phyloP scores from a whole-genome alignment of 2,797 vertebrate species.

The Sebastolobus alascanus region DNA sequence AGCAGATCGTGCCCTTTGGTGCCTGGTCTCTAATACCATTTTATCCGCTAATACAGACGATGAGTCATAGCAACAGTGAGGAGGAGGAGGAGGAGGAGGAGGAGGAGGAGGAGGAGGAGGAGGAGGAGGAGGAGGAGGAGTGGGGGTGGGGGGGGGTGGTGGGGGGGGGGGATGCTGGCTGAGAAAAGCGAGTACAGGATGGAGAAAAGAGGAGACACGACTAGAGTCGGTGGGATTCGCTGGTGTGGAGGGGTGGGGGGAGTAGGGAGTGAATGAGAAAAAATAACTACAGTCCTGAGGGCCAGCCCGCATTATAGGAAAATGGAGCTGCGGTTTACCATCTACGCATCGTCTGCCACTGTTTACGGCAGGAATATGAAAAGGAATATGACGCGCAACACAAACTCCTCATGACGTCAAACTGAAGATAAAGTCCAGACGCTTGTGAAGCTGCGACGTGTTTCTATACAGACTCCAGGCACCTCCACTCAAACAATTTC shows the following conservation, averaged over 20 bases:
- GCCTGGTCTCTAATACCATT: constrained; percentile 67
- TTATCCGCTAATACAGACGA: constrained; percentile 73
- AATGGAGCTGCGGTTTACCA: constrained; percentile 4
- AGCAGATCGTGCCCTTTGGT: constrained; percentile 73
- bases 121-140: constrained; percentile 1
- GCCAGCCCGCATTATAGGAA: background rate
- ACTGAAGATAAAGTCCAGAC: constrained; percentile 33
- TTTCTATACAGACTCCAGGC: constrained; percentile 17
- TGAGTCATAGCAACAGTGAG: constrained; percentile 76
- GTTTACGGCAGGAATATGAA: constrained; percentile 12
- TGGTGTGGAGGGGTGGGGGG: background rate
- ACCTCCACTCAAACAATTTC: constrained; percentile 19
- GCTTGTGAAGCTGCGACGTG: background rate
- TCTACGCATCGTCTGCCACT: background rate
- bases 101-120: constrained; percentile 8
- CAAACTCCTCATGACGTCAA: constrained; percentile 35
- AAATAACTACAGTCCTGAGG: constrained; percentile 17
- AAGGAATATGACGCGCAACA: background rate
- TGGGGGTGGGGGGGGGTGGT: no score
- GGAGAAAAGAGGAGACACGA: constrained; percentile 54
- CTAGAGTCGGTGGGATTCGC: constrained; percentile 52
- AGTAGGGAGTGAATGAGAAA: background rate
- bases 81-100: constrained; percentile 12
- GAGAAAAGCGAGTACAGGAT: constrained; percentile 32
- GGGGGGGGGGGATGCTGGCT: constrained; percentile 6